Conservation (phyloP, 2,113 vertebrate genomes). For the Microtus oregoni region DNA sequence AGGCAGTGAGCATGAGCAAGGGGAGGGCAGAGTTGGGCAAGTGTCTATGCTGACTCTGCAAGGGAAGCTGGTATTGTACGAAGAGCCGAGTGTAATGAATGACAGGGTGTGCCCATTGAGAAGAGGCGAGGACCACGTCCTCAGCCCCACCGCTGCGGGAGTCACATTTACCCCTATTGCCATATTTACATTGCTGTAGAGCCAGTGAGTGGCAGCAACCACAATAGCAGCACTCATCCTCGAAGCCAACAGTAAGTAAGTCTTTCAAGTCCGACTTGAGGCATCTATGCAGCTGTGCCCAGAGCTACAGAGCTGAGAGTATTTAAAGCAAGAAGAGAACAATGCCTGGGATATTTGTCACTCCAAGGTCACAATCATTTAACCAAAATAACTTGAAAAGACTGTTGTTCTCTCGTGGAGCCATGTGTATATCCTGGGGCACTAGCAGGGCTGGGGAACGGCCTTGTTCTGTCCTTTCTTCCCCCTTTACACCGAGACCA, state of each 20-base stretch:
- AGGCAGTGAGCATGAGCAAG: not conserved
- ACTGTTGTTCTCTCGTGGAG: conserved; percentile 16
- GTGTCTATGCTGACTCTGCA: conserved; percentile 54
- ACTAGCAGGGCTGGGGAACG: not conserved
- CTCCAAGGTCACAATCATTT: conserved; percentile 61
- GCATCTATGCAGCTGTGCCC: conserved; percentile 72
- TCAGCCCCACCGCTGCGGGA: conserved; percentile 76
- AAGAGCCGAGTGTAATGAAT: not conserved
- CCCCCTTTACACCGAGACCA: not conserved
- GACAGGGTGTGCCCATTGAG: conserved; percentile 41
- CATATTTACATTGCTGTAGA: conserved; percentile 74
- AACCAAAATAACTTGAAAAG: conserved; percentile 74
- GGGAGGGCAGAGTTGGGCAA: conserved; percentile 33
- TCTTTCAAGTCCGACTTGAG: conserved; percentile 78
- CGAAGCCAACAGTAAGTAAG: conserved; percentile 79
- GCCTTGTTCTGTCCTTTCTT: not conserved
- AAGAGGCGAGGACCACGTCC: conserved; percentile 79
- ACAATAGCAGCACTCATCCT: conserved; percentile 79
- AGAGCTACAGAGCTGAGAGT: conserved; percentile 62
- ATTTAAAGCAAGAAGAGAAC: conserved; percentile 74
- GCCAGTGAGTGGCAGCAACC: conserved; percentile 67
- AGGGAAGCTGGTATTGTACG: conserved; percentile 61
- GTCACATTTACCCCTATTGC: conserved; percentile 80
- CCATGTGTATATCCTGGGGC: not conserved
- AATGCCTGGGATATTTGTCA: conserved; percentile 61